These are phyloP conservation scores for Sebastes nivosus DNA, from an alignment of 2,797 vertebrate species.

Conservation along the genomic window DNA sequence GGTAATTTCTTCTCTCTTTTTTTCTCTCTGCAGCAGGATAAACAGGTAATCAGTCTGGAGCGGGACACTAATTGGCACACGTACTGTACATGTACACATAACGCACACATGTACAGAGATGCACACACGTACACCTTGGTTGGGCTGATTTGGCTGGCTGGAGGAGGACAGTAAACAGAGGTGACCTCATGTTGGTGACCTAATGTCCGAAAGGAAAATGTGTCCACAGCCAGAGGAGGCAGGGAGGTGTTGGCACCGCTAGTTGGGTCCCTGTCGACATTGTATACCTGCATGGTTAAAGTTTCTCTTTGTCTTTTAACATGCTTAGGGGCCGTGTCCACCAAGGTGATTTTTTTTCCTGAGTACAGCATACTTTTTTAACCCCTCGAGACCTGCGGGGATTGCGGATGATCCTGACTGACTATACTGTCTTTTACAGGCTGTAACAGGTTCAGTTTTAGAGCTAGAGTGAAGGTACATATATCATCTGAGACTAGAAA, in stretches of 20 bases:
- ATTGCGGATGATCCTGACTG: accelerated
- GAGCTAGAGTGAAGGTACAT: too few relatives aligned
- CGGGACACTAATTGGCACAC: slow-evolving; percentile 52
- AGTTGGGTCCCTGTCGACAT: not conserved
- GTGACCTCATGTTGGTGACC: slow-evolving; percentile 66
- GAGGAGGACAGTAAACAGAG: slow-evolving; percentile 43
- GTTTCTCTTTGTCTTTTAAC: not conserved
- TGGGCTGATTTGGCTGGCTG: slow-evolving; percentile 14
- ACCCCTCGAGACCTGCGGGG: too few relatives aligned
- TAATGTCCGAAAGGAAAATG: slow-evolving; percentile 56
- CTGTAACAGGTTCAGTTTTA: too few relatives aligned
- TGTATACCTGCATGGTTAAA: not conserved
- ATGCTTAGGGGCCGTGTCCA: not conserved
- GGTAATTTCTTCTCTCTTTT: slow-evolving; percentile 29
- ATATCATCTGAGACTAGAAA: accelerated
- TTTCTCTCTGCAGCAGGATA: slow-evolving; percentile 55
- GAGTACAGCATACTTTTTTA: accelerated
- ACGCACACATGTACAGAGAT: not conserved
- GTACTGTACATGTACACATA: slow-evolving; percentile 25
- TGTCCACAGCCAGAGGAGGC: slow-evolving; percentile 1
- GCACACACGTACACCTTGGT: not conserved
- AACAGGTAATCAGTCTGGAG: slow-evolving; percentile 74
- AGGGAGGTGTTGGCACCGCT: not conserved
- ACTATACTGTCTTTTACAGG: too few relatives aligned
- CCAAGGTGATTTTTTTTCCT: too few relatives aligned